Evolutionary conservation across 2,113 vertebrate genomes (phyloP).

Genomic region (Orientallactaga bullata): DNA sequence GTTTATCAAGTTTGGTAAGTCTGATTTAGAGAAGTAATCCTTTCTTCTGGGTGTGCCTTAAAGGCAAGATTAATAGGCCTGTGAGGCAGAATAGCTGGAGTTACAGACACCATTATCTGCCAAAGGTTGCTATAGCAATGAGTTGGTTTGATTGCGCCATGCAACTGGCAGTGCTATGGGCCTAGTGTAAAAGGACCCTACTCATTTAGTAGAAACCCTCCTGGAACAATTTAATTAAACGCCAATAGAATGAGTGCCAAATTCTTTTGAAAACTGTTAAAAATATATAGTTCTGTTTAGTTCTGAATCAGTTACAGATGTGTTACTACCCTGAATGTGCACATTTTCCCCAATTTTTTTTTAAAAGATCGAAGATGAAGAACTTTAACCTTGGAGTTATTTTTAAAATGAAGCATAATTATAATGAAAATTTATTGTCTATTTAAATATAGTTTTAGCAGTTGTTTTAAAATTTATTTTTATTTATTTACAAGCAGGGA

Average conservation of each 20-base stretch:
- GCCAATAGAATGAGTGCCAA: constrained; percentile 28
- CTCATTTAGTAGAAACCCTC: constrained; percentile 70
- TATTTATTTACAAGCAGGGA: not conserved
- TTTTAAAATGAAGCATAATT: constrained; percentile 26
- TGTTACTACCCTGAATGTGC: not conserved
- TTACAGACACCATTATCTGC: constrained; percentile 45
- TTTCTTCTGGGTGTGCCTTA: constrained; percentile 61
- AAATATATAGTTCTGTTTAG: not conserved
- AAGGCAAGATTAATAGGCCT: constrained; percentile 63
- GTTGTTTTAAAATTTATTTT: not conserved
- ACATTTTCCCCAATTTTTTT: not conserved
- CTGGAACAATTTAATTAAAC: constrained; percentile 80
- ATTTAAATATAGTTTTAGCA: not conserved
- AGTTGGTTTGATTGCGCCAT: constrained; percentile 69
- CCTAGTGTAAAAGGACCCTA: constrained; percentile 73
- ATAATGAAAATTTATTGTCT: not conserved
- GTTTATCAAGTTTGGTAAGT: constrained; percentile 59
- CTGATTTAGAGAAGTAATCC: constrained; percentile 51
- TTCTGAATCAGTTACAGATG: constrained; percentile 39
- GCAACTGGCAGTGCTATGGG: constrained; percentile 29
- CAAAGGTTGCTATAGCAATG: constrained; percentile 76
- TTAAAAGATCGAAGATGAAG: not conserved
- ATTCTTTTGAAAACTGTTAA: constrained; percentile 53
- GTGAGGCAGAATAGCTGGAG: constrained; percentile 62
- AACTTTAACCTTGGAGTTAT: not conserved